Evolutionary conservation across 2,113 vertebrate species (phyloP), one percentile per base, ranked within the genome.

Genomic region (Cyphomyrus plagiostoma): DNA sequence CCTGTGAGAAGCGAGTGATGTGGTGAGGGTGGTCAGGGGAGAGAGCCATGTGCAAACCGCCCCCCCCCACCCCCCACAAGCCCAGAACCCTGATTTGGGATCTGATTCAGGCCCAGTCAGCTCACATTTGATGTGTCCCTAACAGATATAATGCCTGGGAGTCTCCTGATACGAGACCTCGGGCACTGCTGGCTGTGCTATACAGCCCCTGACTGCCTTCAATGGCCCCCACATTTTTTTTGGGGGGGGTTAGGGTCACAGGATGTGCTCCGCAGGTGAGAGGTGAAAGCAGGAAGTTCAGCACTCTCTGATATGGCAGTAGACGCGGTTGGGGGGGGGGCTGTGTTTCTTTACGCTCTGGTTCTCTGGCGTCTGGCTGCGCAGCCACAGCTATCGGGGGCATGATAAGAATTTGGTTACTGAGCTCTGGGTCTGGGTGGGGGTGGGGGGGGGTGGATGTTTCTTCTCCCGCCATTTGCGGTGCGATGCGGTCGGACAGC

Each of bases 401-500:
- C 17, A 13, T 23, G 74, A 83, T 52, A 53, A 52, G 74, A 56
- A 50, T 42, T 66, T 53, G 83, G 35, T 88, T 88, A 91, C 70
- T 15, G 26, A 52, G 13, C 84, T 49, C 74, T 56, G 15, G 58
- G 89, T 4, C 56, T 39, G 89, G 87, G 91, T n/a, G n/a, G 93
- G 93, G 90, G 91, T 88, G 0, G 49, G 30, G 46, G 30, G 49
- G 87, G 89, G 92, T 3, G 90, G 91, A 91, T 95, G 94, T 90
- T 94, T 94, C 90, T 93, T 93, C 90, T 96, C 93, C 88, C 58
- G 89, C 89, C 89, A 19, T 88, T 58, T 88, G 88, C 88, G 91
- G 83, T 86, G 62, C 90, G 62, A 95, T 95, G 90, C 48, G 90
- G 90, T 77, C 66, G 91, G 94, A 95, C 95, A 94, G 93, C 92